Evolutionary conservation across 1,140 invertebrate genomes (phyloP), one percentile per base, ranked within the genome.

Genomic region (Drosophila grimshawi): DNA sequence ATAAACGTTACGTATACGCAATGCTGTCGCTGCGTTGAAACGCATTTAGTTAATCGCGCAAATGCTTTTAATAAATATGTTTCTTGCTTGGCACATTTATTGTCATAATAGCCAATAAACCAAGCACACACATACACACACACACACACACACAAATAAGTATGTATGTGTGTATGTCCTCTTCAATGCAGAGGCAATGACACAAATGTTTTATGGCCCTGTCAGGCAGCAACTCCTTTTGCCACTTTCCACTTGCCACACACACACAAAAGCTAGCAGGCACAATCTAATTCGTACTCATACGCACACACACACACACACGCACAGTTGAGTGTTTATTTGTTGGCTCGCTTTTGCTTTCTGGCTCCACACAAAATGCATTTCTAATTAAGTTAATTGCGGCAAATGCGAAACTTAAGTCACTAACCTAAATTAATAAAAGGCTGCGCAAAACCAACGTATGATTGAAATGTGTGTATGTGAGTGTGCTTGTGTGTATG

Each of bases 311-410:
- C 52, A 41, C 52, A 29, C 35, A 48, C 65, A 56, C 19, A 7
- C 29, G 4, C 62, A 67, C 19, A 48, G 43, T 53, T 49, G 53
- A 46, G 51, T 63, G 59, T 61, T 65, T 49, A 78, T 65, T 48
- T 71, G 55, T 66, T 59, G 67, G 57, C 78, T 79, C 56, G 59
- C 63, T 78, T 49, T 81, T 77, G 43, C 65, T 80, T 59, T 72
- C 80, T 62, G 62, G 49, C 73, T 51, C 67, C 85, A 70, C 72
- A 65, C 72, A 65, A 75, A 89, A 89, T 89, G 85, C 80, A 89
- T 85, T 89, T 89, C 85, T 89, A 89, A 89, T 89, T 89, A 89
- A 89, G 78, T 89, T 89, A 89, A 89, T 89, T 89, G 85, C 85
- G 80, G 85, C 85, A 89, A 89, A 89, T 89, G 85, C 85, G 89